phyloP scores from a whole-genome alignment of 2,113 vertebrate genomes.

The Lanius ludovicianus region DNA sequence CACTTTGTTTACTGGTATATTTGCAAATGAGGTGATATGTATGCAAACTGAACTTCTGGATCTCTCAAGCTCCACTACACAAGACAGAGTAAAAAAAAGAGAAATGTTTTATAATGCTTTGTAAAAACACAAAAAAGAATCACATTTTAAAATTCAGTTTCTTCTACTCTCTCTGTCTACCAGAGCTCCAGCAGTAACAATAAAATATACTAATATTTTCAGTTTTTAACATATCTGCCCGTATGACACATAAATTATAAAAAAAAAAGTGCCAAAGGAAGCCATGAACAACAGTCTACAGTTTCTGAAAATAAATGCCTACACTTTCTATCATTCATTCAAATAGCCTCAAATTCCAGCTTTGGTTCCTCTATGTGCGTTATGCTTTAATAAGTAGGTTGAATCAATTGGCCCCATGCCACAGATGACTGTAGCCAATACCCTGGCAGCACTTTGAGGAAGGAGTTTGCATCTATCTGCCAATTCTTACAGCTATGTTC shows the following conservation, averaged over 20 bases:
- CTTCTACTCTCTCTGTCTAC: not conserved
- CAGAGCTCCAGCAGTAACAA: not conserved
- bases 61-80: not conserved
- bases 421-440: not conserved
- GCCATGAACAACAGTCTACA: not conserved
- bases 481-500: not conserved
- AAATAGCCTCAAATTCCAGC: not conserved
- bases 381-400: conserved; percentile 37
- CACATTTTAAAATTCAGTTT: not conserved
- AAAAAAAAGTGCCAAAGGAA: not conserved
- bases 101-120: not conserved
- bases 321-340: conserved; percentile 9
- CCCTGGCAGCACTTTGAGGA: not conserved
- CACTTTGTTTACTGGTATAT: not conserved
- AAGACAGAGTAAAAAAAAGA: not conserved
- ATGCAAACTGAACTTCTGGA: not conserved
- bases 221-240: not conserved
- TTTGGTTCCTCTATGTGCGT: not conserved
- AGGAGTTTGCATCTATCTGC: conserved; percentile 1
- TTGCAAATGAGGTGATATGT: not conserved
- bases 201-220: not conserved
- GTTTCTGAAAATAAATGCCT: not conserved
- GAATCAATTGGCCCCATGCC: not conserved
- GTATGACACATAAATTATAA: accelerated
- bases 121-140: not conserved